These are phyloP conservation scores for Ichneumoninae sp. DNA, from an alignment of 2,888 invertebrate genomes.

Conservation along the genomic window DNA sequence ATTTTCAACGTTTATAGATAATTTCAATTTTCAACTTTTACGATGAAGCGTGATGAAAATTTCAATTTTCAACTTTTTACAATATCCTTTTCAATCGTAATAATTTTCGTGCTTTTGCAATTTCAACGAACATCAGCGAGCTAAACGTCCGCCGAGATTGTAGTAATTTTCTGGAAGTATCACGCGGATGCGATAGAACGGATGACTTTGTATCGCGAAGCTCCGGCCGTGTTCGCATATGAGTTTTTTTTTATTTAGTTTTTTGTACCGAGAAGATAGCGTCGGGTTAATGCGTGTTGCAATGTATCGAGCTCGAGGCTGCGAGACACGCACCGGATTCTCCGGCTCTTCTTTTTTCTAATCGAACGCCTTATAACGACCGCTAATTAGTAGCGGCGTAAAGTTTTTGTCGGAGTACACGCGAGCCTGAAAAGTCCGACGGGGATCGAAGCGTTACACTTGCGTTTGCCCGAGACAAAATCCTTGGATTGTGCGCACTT, in stretches of 20 bases:
- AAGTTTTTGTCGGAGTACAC: neutral
- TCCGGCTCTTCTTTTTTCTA: conserved; percentile 33
- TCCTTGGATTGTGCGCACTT: neutral
- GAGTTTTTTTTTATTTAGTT: neutral
- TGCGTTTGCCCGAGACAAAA: conserved; percentile 1
- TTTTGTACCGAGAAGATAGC: neutral
- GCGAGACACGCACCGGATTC: conserved; percentile 17
- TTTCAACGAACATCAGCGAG: neutral
- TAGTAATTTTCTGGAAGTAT: neutral
- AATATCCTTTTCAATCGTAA: neutral
- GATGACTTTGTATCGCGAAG: neutral
- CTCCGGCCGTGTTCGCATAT: neutral
- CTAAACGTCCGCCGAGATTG: neutral
- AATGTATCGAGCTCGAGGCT: conserved; percentile 36
- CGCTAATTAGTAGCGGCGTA: conserved; percentile 39
- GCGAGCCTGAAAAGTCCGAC: neutral
- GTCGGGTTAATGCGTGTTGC: conserved; percentile 31
- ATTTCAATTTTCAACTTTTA: too few relatives aligned
- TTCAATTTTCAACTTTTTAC: neutral
- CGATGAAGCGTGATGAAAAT: too few relatives aligned
- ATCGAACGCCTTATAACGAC: conserved; percentile 43
- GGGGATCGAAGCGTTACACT: conserved; percentile 11
- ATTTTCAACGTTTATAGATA: too few relatives aligned
- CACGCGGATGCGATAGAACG: neutral
- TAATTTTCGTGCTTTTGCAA: neutral